Evolutionary conservation across 2,797 vertebrate species (phyloP).

Genomic region (Pangasius krempfi): DNA sequence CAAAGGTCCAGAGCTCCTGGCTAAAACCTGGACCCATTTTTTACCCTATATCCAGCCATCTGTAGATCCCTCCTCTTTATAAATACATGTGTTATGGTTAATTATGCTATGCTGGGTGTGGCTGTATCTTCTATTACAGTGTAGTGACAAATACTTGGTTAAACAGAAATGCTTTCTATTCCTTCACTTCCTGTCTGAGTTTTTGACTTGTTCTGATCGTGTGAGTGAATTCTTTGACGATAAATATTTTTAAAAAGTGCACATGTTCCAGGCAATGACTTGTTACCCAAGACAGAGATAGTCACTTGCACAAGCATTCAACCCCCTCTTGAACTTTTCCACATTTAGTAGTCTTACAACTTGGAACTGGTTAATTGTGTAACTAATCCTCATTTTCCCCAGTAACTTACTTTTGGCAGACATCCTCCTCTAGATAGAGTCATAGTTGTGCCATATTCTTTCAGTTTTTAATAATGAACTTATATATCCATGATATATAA

Average conservation of each 20-base stretch:
- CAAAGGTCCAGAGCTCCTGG: conserved; percentile 69
- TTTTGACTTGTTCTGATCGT: conserved; percentile 46
- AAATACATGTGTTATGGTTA: conserved; percentile 60
- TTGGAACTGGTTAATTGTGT: not conserved
- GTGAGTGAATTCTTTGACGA: conserved; percentile 39
- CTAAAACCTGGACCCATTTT: conserved; percentile 53
- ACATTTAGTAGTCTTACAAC: not conserved
- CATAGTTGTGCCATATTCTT: not conserved
- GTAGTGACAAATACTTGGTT: conserved; percentile 42
- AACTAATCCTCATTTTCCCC: not conserved
- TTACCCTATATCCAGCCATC: conserved; percentile 41
- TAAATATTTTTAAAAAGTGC: not conserved
- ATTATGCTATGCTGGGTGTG: conserved; percentile 62
- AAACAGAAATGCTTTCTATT: conserved; percentile 49
- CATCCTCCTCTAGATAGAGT: not conserved
- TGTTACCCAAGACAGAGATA: not conserved
- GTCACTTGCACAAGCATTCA: not conserved
- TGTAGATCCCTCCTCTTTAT: conserved; percentile 53
- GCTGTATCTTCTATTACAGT: conserved; percentile 62
- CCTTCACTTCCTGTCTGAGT: conserved; percentile 57
- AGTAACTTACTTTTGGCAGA: not conserved
- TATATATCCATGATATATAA: not conserved
- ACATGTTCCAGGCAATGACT: not conserved
- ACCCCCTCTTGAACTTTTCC: not conserved
- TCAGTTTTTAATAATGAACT: not conserved